Evolutionary conservation across 2,113 vertebrate species (phyloP).

Genomic region (Menidia beryllina): DNA sequence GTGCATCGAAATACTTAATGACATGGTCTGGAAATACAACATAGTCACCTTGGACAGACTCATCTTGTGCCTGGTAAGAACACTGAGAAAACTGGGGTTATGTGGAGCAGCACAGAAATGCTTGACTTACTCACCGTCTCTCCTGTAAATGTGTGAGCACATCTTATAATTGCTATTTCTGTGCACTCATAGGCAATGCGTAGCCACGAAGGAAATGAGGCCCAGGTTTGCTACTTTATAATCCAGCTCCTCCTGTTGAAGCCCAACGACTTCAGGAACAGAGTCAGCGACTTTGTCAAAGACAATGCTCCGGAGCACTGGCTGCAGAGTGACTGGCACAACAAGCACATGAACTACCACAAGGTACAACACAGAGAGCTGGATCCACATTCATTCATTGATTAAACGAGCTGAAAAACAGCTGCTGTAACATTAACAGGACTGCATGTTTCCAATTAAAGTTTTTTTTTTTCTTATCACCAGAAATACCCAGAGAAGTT

Average conservation of each 20-base stretch:
- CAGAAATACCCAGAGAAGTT: constrained; percentile 99
- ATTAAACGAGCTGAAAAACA: not conserved
- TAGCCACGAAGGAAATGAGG: constrained; percentile 98
- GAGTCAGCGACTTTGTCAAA: constrained; percentile 98
- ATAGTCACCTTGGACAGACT: constrained; percentile 96
- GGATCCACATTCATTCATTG: not conserved
- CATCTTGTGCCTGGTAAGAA: constrained; percentile 95
- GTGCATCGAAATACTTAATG: constrained; percentile 99
- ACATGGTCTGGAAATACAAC: constrained; percentile 99
- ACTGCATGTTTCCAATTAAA: not conserved
- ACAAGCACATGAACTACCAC: constrained; percentile 98
- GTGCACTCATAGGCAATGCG: constrained; percentile 89
- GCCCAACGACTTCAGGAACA: constrained; percentile 97
- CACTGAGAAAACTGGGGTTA: not conserved
- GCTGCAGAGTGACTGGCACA: constrained; percentile 99
- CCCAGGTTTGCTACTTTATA: constrained; percentile 99
- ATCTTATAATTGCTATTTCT: not conserved
- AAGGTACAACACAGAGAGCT: constrained; percentile 80
- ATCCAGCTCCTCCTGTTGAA: constrained; percentile 97
- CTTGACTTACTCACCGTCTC: not conserved
- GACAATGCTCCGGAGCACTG: constrained; percentile 99
- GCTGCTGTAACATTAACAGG: not conserved
- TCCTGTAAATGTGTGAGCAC: not conserved
- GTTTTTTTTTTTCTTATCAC: not conserved
- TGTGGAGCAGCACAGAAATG: not conserved